Evolutionary conservation across 2,797 vertebrate genomes (phyloP), one percentile per base, ranked within the genome.

Genomic region (Xenentodon cancila): DNA sequence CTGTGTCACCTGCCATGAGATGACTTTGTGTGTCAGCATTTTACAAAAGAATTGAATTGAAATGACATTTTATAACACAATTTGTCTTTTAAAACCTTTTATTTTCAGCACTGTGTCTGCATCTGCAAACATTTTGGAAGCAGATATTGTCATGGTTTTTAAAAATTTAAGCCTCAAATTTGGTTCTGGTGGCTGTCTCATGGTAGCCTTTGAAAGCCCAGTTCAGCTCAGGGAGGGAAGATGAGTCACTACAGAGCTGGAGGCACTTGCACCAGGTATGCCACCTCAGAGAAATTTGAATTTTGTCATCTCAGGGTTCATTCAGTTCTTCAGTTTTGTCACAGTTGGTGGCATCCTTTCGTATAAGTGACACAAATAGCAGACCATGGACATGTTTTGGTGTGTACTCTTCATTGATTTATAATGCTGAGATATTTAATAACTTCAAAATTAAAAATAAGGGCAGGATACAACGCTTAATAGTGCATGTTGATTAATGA

Each of bases 231-330:
- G 47, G 34, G 46, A 60, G 34, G 25, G 6, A n/a, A 18, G 47
- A 60, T 60, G 47, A 60, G 47, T 34, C 58, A 37, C 34, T 50
- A 30, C 58, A 50, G 46, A 60, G 47, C 22, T 50, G 47, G 50
- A 40, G 32, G 20, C 37, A 42, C 46, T 21, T 32, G 40, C 20
- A 60, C 22, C 34, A 60, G 34, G 37, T 50, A 50, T 27, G 47
- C 11, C 40, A 50, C 47, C 21, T 42, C 17, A 25, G 9, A 19
- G 9, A 42, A 19, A 42, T 19, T 20, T 13, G 44, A 34, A 30
- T 43, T 37, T 18, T 32, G 42, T 32, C 40, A 53, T 45, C 13
- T 19, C 5, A 45, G 18, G 27, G 45, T n/a, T n/a, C 30, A n/a
- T 37, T 20, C 18, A 7, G 18, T 32, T 9, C 1, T 16, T 43